These are phyloP conservation scores for Hofmannophila pseudospretella DNA, from an alignment of 2,888 invertebrate genomes.

Conservation along the genomic window DNA sequence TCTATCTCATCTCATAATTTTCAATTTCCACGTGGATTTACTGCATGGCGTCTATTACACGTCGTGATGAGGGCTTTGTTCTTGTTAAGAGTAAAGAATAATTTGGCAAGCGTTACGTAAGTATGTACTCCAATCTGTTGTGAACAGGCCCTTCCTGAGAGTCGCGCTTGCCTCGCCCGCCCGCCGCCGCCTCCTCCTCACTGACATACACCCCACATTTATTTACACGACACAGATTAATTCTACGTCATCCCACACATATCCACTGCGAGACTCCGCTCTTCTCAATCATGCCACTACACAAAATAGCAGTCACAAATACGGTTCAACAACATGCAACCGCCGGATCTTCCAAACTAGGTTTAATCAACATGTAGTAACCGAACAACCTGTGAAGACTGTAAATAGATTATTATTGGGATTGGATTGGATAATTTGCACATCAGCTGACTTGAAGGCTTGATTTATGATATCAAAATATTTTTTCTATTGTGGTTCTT, in stretches of 20 bases:
- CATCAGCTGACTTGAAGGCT: too few relatives aligned
- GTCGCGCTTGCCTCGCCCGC: constrained; percentile 23
- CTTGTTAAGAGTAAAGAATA: constrained; percentile 40
- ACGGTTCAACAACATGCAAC: background rate
- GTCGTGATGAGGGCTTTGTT: constrained; percentile 39
- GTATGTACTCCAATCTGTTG: constrained; percentile 37
- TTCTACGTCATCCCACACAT: constrained; percentile 58
- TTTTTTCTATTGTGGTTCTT: too few relatives aligned
- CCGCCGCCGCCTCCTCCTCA: constrained; percentile 31
- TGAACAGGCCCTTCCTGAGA: constrained; percentile 35
- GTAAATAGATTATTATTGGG: too few relatives aligned
- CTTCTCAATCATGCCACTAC: constrained; percentile 46
- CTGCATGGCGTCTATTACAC: constrained; percentile 33
- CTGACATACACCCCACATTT: constrained; percentile 62
- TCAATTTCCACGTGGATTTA: constrained; percentile 39
- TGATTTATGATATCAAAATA: too few relatives aligned
- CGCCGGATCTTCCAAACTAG: too few relatives aligned
- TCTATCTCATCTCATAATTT: constrained; percentile 26
- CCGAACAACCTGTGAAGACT: too few relatives aligned
- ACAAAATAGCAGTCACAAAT: constrained; percentile 15
- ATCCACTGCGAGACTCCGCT: constrained; percentile 39
- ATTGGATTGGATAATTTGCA: too few relatives aligned
- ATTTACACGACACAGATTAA: constrained; percentile 69
- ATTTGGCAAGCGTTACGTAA: constrained; percentile 39
- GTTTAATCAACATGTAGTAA: too few relatives aligned